Evolutionary conservation across 2,888 invertebrate genomes (phyloP).

Genomic region (Corbicula japonica): DNA sequence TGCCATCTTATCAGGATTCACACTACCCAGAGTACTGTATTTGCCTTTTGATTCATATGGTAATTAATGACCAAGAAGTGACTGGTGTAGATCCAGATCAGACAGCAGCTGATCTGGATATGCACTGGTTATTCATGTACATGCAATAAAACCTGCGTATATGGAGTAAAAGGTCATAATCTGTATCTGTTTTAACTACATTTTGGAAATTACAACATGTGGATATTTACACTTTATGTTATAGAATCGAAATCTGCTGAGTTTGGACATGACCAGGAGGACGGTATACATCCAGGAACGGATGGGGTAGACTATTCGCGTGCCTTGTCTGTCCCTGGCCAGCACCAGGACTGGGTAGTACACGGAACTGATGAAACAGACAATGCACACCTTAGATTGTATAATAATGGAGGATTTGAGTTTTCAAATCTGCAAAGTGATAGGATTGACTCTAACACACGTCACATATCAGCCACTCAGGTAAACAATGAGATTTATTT

Average conservation of each 20-base stretch:
- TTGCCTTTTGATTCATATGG: too few relatives aligned
- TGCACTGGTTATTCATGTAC: too few relatives aligned
- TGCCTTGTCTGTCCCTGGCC: slow-evolving; percentile 30
- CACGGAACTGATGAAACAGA: neutral
- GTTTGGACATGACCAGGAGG: neutral
- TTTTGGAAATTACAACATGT: neutral
- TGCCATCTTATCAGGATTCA: too few relatives aligned
- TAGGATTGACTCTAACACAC: neutral
- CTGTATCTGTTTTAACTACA: neutral
- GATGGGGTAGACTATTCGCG: slow-evolving; percentile 26
- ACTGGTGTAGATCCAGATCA: too few relatives aligned
- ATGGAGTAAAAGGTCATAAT: too few relatives aligned
- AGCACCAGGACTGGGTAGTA: neutral
- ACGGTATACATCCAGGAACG: too few relatives aligned
- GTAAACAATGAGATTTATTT: too few relatives aligned
- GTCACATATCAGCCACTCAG: slow-evolving; percentile 26
- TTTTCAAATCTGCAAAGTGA: slow-evolving; percentile 6
- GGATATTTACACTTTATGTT: neutral
- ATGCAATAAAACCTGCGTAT: too few relatives aligned
- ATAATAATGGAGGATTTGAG: slow-evolving; percentile 15
- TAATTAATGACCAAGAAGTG: too few relatives aligned
- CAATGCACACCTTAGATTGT: neutral
- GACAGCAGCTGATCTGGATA: too few relatives aligned
- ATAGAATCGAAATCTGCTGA: slow-evolving; percentile 11
- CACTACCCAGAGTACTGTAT: too few relatives aligned